Evolutionary conservation across 2,113 vertebrate genomes (phyloP).

Genomic region (Ammodytes dubius): DNA sequence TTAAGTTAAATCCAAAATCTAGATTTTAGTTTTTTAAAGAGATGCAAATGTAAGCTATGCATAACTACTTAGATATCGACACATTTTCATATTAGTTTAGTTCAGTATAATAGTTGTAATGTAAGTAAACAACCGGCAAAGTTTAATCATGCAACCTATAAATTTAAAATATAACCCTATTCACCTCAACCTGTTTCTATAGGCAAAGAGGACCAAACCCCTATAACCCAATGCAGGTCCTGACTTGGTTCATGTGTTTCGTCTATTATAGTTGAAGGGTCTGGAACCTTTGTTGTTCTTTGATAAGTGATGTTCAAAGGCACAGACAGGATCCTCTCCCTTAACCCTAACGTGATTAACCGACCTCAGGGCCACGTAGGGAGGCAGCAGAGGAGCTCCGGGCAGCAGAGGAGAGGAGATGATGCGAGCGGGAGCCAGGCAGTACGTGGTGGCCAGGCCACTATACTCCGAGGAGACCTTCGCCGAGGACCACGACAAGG

Average conservation of each 20-base stretch:
- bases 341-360: constrained; percentile 65
- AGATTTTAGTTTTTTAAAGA: too few relatives aligned
- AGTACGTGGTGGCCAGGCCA: constrained; percentile 89
- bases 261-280: constrained; percentile 6
- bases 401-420: constrained; percentile 68
- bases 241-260: constrained; percentile 46
- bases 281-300: constrained; percentile 73
- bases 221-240: background rate
- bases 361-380: constrained; percentile 56
- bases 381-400: constrained; percentile 31
- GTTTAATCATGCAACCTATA: too few relatives aligned
- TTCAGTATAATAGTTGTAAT: too few relatives aligned
- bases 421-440: constrained; percentile 86
- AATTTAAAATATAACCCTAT: too few relatives aligned
- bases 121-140: too few relatives aligned
- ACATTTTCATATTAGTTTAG: too few relatives aligned
- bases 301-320: constrained; percentile 71
- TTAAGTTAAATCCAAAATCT: too few relatives aligned
- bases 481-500: constrained; percentile 86
- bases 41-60: too few relatives aligned
- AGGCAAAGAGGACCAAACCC: constrained; percentile 15
- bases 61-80: too few relatives aligned
- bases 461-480: constrained; percentile 92
- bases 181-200: background rate
- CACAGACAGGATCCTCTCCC: constrained; percentile 33